These are phyloP conservation scores for Empidonax traillii DNA, from an alignment of 2,113 vertebrate genomes.

Conservation along the genomic window DNA sequence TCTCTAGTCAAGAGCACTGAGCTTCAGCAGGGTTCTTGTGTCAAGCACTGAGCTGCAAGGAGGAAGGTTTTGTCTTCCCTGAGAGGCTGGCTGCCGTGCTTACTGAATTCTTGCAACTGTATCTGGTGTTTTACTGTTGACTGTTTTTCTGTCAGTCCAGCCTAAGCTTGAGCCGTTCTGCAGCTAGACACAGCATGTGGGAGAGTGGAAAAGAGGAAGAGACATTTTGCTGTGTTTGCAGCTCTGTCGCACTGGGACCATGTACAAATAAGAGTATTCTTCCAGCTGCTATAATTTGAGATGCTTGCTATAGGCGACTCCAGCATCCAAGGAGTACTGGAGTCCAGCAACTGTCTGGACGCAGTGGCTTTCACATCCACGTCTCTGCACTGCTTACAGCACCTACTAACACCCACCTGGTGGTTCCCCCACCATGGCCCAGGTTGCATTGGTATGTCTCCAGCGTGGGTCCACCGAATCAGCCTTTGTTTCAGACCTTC, in stretches of 20 bases:
- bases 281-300: not conserved
- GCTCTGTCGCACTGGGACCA: not conserved
- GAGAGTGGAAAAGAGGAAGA: not conserved
- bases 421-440: not conserved
- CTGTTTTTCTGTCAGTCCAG: not conserved
- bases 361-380: not conserved
- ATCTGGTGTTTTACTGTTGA: not conserved
- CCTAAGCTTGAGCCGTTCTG: not conserved
- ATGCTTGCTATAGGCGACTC: not conserved
- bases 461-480: not conserved
- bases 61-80: not conserved
- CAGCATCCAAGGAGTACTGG: not conserved
- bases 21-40: not conserved
- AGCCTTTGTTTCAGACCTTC: not conserved
- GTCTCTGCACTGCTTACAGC: not conserved
- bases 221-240: not conserved
- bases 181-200: not conserved
- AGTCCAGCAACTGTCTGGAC: not conserved
- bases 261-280: not conserved
- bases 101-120: not conserved
- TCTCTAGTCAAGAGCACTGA: not conserved
- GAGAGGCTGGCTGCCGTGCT: not conserved
- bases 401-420: not conserved
- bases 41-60: not conserved
- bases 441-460: not conserved